Conservation (phyloP, 2,888 invertebrate genomes). For the Amphipyra tragopoginis region DNA sequence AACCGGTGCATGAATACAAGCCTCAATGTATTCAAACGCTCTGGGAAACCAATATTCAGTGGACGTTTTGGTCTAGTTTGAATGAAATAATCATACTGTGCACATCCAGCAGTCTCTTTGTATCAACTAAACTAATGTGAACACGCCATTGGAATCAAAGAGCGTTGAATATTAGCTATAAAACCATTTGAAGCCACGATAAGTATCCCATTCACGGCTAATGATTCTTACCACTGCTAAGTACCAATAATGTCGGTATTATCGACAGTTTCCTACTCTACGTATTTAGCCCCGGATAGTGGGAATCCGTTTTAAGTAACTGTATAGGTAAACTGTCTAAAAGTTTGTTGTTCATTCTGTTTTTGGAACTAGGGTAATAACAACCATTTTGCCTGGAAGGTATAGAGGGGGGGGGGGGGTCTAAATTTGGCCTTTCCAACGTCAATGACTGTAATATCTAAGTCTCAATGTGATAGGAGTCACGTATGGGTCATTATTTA, state of each 20-base stretch:
- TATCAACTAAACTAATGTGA: neutral
- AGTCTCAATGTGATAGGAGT: too few relatives aligned
- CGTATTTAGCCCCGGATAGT: constrained; percentile 11
- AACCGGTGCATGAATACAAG: too few relatives aligned
- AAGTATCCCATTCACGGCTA: constrained; percentile 40
- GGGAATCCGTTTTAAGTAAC: constrained; percentile 21
- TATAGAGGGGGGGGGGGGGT: too few relatives aligned
- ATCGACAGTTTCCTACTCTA: constrained; percentile 32
- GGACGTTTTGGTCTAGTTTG: too few relatives aligned
- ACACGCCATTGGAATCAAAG: constrained; percentile 22
- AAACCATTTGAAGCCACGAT: constrained; percentile 37
- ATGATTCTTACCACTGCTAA: constrained; percentile 43
- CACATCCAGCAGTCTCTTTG: neutral
- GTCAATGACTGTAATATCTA: too few relatives aligned
- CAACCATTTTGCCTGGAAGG: too few relatives aligned
- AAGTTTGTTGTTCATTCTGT: constrained; percentile 5
- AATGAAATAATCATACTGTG: constrained; percentile 5
- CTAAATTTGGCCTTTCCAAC: too few relatives aligned
- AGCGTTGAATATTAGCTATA: constrained; percentile 33
- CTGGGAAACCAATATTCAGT: too few relatives aligned
- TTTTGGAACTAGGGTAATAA: neutral
- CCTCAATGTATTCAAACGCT: too few relatives aligned
- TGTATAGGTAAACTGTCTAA: neutral
- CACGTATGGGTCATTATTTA: too few relatives aligned
- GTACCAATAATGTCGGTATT: constrained; percentile 44